These are phyloP conservation scores for Tuta absoluta DNA, from an alignment of 2,888 invertebrate species.

Conservation along the genomic window DNA sequence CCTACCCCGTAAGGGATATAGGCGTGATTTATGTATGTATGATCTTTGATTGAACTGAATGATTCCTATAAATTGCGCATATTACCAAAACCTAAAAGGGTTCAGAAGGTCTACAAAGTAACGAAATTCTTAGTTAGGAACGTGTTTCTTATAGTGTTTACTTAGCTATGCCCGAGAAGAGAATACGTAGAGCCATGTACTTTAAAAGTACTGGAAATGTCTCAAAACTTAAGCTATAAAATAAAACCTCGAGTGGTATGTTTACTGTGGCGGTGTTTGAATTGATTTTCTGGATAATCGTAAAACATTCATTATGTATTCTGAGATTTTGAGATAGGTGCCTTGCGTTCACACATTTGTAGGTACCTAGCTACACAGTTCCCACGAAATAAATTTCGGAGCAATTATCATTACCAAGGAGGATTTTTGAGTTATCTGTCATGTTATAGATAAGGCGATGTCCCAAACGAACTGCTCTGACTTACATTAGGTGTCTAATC, in stretches of 20 bases:
- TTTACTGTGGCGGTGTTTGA: constrained; percentile 9
- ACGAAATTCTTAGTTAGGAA: too few species aligned
- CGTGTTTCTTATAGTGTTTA: too few species aligned
- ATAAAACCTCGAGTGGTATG: constrained; percentile 14
- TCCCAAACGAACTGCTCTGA: background rate
- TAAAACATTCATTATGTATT: constrained; percentile 18
- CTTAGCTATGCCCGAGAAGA: too few species aligned
- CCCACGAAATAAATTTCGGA: constrained; percentile 9
- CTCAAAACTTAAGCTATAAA: constrained; percentile 15
- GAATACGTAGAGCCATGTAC: too few species aligned
- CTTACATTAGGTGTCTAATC: too few species aligned
- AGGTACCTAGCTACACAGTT: background rate
- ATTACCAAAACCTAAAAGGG: too few species aligned
- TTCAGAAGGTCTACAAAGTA: too few species aligned
- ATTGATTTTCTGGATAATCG: constrained; percentile 22
- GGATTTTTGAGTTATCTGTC: background rate
- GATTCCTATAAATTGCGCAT: too few species aligned
- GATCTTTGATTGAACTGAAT: too few species aligned
- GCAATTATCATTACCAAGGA: background rate
- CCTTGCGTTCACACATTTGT: background rate
- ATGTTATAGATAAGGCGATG: background rate
- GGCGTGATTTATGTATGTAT: too few species aligned
- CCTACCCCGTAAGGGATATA: too few species aligned
- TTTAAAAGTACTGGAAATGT: background rate
- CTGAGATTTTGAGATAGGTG: constrained; percentile 16